phyloP scores from a whole-genome alignment of 2,113 vertebrate species.

The Amphiprion percula region DNA sequence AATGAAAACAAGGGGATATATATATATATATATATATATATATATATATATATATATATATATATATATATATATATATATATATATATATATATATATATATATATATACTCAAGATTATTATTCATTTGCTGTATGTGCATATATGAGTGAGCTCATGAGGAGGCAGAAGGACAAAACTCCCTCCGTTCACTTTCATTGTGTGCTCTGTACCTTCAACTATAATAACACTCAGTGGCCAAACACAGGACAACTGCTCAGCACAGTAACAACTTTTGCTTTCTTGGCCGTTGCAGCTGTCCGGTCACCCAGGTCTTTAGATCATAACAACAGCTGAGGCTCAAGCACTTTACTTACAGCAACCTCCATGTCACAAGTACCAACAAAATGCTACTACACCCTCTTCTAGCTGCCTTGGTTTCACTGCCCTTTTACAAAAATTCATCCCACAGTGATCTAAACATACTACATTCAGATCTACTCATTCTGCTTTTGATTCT shows the following conservation, averaged over 20 bases:
- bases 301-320: conserved; percentile 62
- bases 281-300: conserved; percentile 80
- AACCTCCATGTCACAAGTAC: conserved; percentile 30
- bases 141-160: not conserved
- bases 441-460: not conserved
- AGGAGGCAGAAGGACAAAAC: not conserved
- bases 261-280: conserved; percentile 75
- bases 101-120: not conserved
- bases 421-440: not conserved
- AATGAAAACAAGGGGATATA: not conserved
- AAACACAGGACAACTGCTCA: conserved; percentile 77
- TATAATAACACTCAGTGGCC: conserved; percentile 53
- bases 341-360: conserved; percentile 46
- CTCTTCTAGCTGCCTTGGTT: conserved; percentile 11
- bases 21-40: not conserved
- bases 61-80: too few species aligned
- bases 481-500: not conserved
- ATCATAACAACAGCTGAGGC: conserved; percentile 86
- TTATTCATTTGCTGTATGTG: not conserved
- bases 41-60: too few species aligned
- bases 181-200: conserved; percentile 25
- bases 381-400: conserved; percentile 34
- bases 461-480: not conserved
- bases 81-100: too few species aligned
- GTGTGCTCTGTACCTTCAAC: conserved; percentile 25